Evolutionary conservation across 2,888 invertebrate species (phyloP).

Genomic region (Eupithecia pulchellata): DNA sequence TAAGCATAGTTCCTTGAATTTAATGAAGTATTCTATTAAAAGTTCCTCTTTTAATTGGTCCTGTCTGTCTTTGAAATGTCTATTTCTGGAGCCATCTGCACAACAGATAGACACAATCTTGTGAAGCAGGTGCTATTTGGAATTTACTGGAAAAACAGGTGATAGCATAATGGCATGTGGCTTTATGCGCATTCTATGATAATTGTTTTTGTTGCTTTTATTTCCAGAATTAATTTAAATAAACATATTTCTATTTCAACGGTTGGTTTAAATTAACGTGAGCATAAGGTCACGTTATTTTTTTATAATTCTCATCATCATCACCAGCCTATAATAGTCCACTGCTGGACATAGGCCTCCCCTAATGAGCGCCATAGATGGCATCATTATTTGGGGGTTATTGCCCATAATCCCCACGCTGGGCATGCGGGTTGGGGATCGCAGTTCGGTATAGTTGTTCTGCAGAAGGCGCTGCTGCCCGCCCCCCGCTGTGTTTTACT

Average conservation of each 20-base stretch:
- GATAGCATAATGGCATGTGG: neutral
- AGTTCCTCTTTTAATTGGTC: neutral
- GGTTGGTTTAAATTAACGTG: neutral
- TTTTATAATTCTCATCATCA: no score
- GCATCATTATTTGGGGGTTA: no score
- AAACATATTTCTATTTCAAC: neutral
- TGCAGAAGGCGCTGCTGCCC: no score
- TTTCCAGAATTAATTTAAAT: neutral
- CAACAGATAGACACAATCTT: neutral
- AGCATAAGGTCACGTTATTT: no score
- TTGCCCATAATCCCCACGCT: no score
- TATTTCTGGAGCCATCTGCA: neutral
- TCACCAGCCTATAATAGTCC: no score
- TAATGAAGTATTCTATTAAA: neutral
- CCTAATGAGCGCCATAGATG: no score
- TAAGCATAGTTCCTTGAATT: neutral
- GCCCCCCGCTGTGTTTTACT: no score
- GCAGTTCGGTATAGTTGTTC: no score
- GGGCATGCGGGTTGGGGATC: no score
- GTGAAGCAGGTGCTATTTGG: neutral
- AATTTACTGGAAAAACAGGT: constrained; percentile 2
- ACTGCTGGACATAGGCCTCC: no score
- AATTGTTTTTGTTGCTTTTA: neutral
- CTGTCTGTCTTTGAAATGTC: constrained; percentile 1
- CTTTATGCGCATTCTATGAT: neutral